These are phyloP conservation scores for Eleginops maclovinus DNA, from an alignment of 2,113 vertebrate genomes.

Conservation along the genomic window DNA sequence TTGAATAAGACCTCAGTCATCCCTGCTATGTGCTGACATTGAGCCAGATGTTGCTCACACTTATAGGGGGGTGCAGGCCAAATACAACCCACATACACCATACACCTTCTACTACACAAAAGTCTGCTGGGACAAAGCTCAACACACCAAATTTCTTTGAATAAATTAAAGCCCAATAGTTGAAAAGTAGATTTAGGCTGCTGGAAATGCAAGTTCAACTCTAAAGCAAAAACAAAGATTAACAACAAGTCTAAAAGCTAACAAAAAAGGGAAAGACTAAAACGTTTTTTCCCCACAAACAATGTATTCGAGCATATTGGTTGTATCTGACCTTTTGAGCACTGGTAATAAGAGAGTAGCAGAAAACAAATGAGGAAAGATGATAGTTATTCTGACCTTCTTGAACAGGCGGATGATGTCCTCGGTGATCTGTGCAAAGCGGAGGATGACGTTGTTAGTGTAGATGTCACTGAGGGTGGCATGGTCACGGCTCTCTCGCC, in stretches of 20 bases:
- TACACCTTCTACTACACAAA: constrained; percentile 2
- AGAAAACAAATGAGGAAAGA: not conserved
- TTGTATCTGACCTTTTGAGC: not conserved
- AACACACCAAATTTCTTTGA: not conserved
- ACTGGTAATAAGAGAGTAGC: not conserved
- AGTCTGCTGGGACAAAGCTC: not conserved
- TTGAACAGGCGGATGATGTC: constrained; percentile 98
- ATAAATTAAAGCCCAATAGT: not conserved
- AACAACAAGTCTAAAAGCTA: not conserved
- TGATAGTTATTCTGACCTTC: constrained; percentile 85
- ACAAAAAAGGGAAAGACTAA: not conserved
- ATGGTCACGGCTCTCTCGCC: constrained; percentile 95
- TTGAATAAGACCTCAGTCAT: constrained; percentile 81
- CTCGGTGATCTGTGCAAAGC: constrained; percentile 95
- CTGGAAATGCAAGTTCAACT: not conserved
- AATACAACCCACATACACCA: constrained; percentile 17
- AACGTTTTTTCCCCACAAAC: not conserved
- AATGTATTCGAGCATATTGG: not conserved
- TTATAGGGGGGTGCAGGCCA: constrained; percentile 14
- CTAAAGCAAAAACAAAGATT: not conserved
- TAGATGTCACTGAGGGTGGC: constrained; percentile 98
- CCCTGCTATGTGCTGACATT: constrained; percentile 79
- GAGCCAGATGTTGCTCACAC: constrained; percentile 63
- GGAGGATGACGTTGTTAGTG: constrained; percentile 96
- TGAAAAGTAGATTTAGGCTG: not conserved